Base-by-base conservation (phyloP, 92 coral and sea anemone genomes). In the Galaxea fascicularis region DNA sequence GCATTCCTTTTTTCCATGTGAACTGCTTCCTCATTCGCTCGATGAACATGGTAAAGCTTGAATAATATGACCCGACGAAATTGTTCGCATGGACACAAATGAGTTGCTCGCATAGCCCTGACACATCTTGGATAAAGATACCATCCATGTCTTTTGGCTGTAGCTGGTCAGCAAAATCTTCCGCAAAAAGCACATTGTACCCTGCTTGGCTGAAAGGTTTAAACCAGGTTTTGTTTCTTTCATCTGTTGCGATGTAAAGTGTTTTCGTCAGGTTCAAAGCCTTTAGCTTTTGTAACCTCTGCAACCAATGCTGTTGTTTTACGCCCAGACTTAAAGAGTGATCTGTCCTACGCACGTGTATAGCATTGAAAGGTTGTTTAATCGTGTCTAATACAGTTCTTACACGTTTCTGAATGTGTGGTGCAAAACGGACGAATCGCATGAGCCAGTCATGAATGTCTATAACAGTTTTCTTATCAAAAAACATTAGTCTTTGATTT, bases 181-280 rank as follows among this genome's bases (percentile, higher is more conserved):
- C 84, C 56, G 98, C 93, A 76, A 94, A 95, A 4, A 91, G 66
- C 14, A 95, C 63, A 4, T 86, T 51, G 83, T 89, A 95, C 4
- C 98, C 98, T n/a, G 95, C 95, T 39, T 88, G 80, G 12, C 76
- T 85, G 62, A 95, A 91, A 21, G 98, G 98, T 17, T 84, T 39
- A 76, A 95, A 95, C 98, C 98, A 95, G 4, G 90, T 68, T 49
- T 77, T 77, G 88, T 94, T 78, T 22, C 57, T 60, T 70, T 95
- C 98, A 73, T 95, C 98, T 7, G 98, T 95, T 25, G 98, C 98
- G 24, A 95, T 85, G 74, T 95, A 95, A 59, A 95, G 98, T 20
- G 73, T 91, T 13, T 86, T 63, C 0, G 98, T 85, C 53, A 78
- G 15, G 29, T 80, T 82, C 25, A 87, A 81, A 21, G 94, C 89